Base-by-base conservation (phyloP, 2,888 invertebrate genomes). In the Agonopterix heracliana region DNA sequence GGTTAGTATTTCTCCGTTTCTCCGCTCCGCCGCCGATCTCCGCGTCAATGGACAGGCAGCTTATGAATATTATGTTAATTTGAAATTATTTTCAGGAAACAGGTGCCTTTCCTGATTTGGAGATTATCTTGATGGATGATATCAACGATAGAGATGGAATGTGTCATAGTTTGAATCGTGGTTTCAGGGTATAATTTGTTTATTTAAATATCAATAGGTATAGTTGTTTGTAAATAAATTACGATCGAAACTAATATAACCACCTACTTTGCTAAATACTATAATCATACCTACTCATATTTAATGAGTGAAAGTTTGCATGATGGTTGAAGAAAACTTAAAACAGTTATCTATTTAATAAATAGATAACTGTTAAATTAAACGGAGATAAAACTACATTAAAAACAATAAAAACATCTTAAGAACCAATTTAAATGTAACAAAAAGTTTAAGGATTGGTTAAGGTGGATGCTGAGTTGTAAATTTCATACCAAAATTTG, bases 101-200 rank as follows among this genome's bases (percentile, higher is more conserved):
- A 36, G 61, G 61, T 1, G 59, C 54, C 0, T 0, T 2, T 1
- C 66, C 74, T 0, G 68, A 73, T 50, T 40, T 78, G 5, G 44
- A 59, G 34, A 43, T 77, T 5, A 7, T 56, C 4, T 43, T 77
- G 2, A n/a, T 2, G n/a, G 58, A 63, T 13, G 14, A 34, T 3
- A 5, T 34, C 0, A 1, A 9, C 0, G 55, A 66, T 0, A 52
- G 54, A 2, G 74, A 74, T 46, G 46, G 45, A 3, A 17, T 57
- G 3, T 74, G 74, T 49, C 64, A 63, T 38, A 48, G 52, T 3
- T 2, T 65, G 0, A 62, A 58, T 35, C 51, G 56, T 26, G 76
- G 75, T 11, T 74, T 59, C 43, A 73, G 65, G 57, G 76, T 75
- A 36, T n/a, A 9, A 35, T 9, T 35, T 35, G n/a, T n/a, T n/a